Percentiles rank a stretch among this genome's conserved stretches.
phyloP scores from a whole-genome alignment of 2,797 vertebrate genomes.

The Poecile montanus region DNA sequence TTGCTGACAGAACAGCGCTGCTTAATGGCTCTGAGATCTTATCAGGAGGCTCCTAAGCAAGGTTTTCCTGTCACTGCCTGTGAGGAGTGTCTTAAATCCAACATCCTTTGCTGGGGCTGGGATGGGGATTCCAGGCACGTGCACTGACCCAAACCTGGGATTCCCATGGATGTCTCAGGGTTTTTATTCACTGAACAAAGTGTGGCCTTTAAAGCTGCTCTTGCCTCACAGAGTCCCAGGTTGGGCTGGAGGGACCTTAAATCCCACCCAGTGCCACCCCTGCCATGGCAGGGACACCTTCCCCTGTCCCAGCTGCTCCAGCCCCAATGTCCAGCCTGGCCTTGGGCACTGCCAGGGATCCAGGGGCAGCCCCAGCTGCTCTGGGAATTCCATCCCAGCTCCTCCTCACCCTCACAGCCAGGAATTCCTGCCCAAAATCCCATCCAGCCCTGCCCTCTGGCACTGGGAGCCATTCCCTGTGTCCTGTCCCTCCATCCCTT shows the following conservation, averaged over 20 bases:
- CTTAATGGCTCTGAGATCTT: not conserved
- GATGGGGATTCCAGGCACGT: not conserved
- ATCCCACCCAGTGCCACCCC: not conserved
- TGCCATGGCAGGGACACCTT: not conserved
- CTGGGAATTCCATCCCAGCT: rapidly evolving
- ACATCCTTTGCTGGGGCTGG: rapidly evolving
- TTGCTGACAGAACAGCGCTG: not conserved
- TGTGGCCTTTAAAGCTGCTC: not conserved
- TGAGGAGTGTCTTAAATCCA: not conserved
- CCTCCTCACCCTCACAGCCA: rapidly evolving
- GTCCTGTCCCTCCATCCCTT: not conserved
- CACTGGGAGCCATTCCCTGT: not conserved
- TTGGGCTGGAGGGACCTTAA: not conserved
- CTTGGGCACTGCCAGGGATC: not conserved
- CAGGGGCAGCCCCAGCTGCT: not conserved
- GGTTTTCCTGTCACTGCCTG: not conserved
- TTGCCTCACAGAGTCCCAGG: not conserved
- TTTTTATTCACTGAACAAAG: not conserved
- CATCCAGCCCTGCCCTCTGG: rapidly evolving
- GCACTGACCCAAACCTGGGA: not conserved
- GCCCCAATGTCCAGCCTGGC: not conserved
- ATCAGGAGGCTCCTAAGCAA: not conserved
- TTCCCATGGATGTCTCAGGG: not conserved
- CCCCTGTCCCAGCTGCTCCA: not conserved
- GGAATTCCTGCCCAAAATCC: not conserved